Percentiles rank a stretch among this genome's conserved stretches.
These are phyloP conservation scores for Diloba caeruleocephala DNA, from an alignment of 2,888 invertebrate species.

Conservation along the genomic window DNA sequence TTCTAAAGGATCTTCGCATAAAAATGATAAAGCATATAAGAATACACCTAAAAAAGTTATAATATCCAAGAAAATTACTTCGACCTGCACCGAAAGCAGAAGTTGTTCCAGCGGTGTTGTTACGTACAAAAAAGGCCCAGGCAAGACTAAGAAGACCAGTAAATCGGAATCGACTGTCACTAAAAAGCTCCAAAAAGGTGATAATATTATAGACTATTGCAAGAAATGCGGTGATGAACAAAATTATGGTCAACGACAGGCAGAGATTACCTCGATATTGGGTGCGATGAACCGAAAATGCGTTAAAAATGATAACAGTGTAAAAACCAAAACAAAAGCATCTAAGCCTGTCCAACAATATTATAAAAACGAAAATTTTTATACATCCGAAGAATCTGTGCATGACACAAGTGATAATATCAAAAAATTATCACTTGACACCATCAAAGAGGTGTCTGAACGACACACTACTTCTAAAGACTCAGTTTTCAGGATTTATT, in stretches of 20 bases:
- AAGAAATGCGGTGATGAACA: slow-evolving; percentile 70
- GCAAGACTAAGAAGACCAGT: slow-evolving; percentile 68
- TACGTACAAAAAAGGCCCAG: slow-evolving; percentile 20
- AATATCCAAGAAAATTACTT: slow-evolving; percentile 58
- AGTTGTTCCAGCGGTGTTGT: slow-evolving; percentile 68
- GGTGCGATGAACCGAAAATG: slow-evolving; percentile 32
- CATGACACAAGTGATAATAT: slow-evolving; percentile 52
- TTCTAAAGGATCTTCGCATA: slow-evolving; percentile 29
- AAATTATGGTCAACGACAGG: slow-evolving; percentile 2
- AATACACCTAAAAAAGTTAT: slow-evolving; percentile 64
- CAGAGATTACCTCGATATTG: slow-evolving; percentile 28
- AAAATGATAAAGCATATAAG: slow-evolving; percentile 28
- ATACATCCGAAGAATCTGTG: slow-evolving; percentile 65
- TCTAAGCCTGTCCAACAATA: slow-evolving; percentile 66
- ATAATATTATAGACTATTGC: slow-evolving; percentile 53
- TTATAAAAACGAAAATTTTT: slow-evolving; percentile 79
- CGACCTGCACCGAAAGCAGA: slow-evolving; percentile 59
- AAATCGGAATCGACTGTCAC: slow-evolving; percentile 69
- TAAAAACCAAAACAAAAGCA: slow-evolving; percentile 28
- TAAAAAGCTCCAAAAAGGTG: slow-evolving; percentile 34
- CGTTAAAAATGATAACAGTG: slow-evolving; percentile 47
- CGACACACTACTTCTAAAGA: slow-evolving; percentile 43
- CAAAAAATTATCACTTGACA: slow-evolving; percentile 66
- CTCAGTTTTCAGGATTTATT: slow-evolving; percentile 56
- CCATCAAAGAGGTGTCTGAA: slow-evolving; percentile 76